Conservation (phyloP, 2,113 vertebrate species). For the Apteryx mantelli region DNA sequence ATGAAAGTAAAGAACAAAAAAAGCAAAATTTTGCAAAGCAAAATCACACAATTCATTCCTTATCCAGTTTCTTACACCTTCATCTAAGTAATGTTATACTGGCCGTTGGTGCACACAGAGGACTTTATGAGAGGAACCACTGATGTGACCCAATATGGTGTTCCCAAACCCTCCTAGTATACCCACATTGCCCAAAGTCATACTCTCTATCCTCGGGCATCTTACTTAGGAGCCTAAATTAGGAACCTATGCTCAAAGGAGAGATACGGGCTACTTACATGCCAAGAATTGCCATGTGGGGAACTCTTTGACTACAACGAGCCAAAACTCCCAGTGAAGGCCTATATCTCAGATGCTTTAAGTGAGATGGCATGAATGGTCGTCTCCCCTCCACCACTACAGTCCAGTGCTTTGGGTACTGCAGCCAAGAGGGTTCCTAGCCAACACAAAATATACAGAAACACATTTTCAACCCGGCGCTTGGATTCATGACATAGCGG, state of each 20-base stretch:
- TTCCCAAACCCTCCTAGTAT: background rate
- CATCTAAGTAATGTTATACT: background rate
- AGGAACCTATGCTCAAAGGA: background rate
- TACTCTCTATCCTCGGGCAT: background rate
- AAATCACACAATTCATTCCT: background rate
- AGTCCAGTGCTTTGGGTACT: background rate
- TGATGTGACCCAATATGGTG: background rate
- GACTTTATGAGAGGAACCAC: background rate
- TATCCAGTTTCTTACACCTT: background rate
- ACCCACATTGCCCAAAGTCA: background rate
- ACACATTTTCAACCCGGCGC: background rate
- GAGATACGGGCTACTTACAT: background rate
- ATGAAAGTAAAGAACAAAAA: background rate
- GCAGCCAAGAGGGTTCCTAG: background rate
- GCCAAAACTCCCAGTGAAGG: background rate
- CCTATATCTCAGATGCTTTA: background rate
- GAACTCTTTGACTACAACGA: background rate
- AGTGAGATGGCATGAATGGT: background rate
- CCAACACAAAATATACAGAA: background rate
- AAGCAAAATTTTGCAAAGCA: background rate
- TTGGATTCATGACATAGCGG: background rate
- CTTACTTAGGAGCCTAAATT: background rate
- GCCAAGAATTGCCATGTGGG: background rate
- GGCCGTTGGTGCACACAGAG: background rate
- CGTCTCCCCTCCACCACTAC: no score